phyloP scores from a whole-genome alignment of 1,140 invertebrate genomes.

The Drosophila arizonae region DNA sequence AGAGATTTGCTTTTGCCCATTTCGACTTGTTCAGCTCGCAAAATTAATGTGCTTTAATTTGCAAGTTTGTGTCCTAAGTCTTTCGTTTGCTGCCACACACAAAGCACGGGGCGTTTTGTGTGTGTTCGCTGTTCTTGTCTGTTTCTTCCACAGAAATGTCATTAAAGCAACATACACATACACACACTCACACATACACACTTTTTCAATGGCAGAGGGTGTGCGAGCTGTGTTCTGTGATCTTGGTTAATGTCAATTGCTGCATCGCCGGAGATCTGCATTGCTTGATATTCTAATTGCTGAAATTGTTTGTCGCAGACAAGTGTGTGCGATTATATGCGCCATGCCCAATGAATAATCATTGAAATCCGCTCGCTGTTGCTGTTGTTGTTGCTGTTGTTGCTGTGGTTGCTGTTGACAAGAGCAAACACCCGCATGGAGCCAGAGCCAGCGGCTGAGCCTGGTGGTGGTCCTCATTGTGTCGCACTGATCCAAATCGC shows the following conservation, averaged over 20 bases:
- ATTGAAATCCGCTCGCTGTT: conserved; percentile 63
- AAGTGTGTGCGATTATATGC: conserved; percentile 65
- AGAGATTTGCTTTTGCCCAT: conserved; percentile 32
- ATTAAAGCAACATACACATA: conserved; percentile 72
- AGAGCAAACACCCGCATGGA: conserved; percentile 56
- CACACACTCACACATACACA: conserved; percentile 36
- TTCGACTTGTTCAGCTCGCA: conserved; percentile 29
- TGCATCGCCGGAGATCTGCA: conserved; percentile 70
- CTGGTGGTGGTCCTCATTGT: conserved; percentile 78
- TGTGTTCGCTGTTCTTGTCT: conserved; percentile 30
- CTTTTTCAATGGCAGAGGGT: conserved; percentile 40
- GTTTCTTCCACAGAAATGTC: conserved; percentile 72
- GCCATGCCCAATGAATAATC: conserved; percentile 80
- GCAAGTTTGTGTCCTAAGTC: conserved; percentile 80
- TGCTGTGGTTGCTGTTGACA: conserved; percentile 48
- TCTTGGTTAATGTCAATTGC: conserved; percentile 73
- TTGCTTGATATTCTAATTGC: conserved; percentile 81
- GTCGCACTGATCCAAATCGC: conserved; percentile 74
- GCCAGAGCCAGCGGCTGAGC: conserved; percentile 46
- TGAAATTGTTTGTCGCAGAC: conserved; percentile 75
- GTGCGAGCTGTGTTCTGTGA: conserved; percentile 55
- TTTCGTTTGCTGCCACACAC: conserved; percentile 74
- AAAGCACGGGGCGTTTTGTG: conserved; percentile 40
- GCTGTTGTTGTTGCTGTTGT: conserved; percentile 3
- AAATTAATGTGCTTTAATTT: conserved; percentile 81